Base-by-base conservation (phyloP, 2,113 vertebrate genomes). In the Crotalus helleri region DNA sequence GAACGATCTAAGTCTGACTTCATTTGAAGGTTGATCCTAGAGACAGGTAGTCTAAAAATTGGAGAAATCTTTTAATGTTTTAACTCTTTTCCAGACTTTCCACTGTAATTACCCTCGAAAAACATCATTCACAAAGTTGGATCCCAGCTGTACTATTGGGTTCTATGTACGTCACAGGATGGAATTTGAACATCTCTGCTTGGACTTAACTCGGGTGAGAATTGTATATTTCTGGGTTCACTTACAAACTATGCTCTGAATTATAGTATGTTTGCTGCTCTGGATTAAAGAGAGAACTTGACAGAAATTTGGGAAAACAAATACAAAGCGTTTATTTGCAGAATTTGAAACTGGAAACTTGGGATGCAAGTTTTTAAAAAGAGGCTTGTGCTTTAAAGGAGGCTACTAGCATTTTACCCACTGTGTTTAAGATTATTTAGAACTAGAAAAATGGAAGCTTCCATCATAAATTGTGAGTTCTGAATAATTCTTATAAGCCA, bases 71-170 rank as follows among this genome's bases (percentile, higher is more conserved):
- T 55, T 89, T 64, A 13, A 92, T 44, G 19, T 88, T 89, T 8
- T 93, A 54, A 51, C 1, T 69, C 39, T 7, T 88, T 87, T 54
- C 39, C 87, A 99, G 99, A 98, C 98, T 0, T 99, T 98, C 96
- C 99, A 99, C 95, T 99, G 99, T 95, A 98, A 97, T 94, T 97
- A 98, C 8, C 99, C 99, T 3, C 98, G 98, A 94, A 99, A 99
- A 96, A 98, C 99, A 98, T 97, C 98, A 95, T 98, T 99, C 85
- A 95, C 93, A 90, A 98, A 98, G 91, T 98, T 99, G 98, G 99
- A 99, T 96, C 99, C 99, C 1, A 99, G 99, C 97, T 99, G 99
- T 91, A 99, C 99, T 0, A 97, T 99, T 23, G 99, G 99, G 13
- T 99, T 99, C 95, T 99, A 99, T 0, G 98, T 98, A 23, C 98